Percentiles rank a stretch among this genome's conserved stretches.
These are phyloP conservation scores for Exaiptasia diaphana DNA, from an alignment of 64 coral and sea anemone species.

Conservation along the genomic window DNA sequence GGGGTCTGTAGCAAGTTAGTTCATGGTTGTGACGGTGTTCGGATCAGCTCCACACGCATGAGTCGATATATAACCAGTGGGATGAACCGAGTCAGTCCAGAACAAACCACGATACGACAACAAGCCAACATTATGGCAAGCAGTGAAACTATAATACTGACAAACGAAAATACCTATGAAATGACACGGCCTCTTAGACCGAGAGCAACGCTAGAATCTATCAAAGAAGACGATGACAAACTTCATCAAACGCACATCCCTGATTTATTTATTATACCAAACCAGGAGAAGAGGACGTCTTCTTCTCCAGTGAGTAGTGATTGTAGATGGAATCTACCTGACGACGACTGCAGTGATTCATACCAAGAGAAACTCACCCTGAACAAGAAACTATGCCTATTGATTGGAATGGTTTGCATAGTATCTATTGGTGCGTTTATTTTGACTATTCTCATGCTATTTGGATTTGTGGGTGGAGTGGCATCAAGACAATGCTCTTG, in stretches of 20 bases:
- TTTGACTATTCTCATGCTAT: neutral
- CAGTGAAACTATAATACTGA: too few relatives aligned
- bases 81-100: too few relatives aligned
- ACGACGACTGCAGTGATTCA: neutral
- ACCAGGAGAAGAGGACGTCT: neutral
- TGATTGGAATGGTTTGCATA: neutral
- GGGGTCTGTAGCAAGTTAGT: too few relatives aligned
- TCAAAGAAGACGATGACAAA: neutral
- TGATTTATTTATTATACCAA: neutral
- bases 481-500: neutral
- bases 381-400: neutral
- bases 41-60: too few relatives aligned
- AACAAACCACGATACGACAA: too few relatives aligned
- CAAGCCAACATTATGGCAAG: too few relatives aligned
- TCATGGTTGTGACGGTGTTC: too few relatives aligned
- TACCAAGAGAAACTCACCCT: neutral
- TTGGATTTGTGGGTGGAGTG: neutral
- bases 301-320: neutral
- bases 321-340: neutral
- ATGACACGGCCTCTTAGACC: too few relatives aligned
- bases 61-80: too few relatives aligned
- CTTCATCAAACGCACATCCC: neutral
- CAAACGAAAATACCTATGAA: too few relatives aligned
- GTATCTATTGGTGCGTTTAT: neutral
- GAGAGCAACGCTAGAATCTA: neutral